phyloP scores from a whole-genome alignment of 2,888 invertebrate genomes.

The Incurvaria masculella region DNA sequence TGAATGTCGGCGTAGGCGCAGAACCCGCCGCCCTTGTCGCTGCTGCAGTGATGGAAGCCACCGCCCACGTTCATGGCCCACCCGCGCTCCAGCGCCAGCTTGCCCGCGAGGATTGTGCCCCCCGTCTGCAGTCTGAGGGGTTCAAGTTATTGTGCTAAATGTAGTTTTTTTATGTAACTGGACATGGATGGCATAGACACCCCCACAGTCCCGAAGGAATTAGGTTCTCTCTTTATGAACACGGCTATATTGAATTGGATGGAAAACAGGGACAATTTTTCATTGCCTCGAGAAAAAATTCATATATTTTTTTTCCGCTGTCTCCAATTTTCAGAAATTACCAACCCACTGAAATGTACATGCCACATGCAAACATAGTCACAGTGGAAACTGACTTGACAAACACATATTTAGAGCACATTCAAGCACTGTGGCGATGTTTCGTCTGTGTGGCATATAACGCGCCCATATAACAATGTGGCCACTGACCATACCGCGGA shows the following conservation, averaged over 20 bases:
- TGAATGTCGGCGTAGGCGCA: conserved; percentile 91
- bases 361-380: too few species aligned
- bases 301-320: background rate
- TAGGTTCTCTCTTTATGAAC: too few species aligned
- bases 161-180: too few species aligned
- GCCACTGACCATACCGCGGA: too few species aligned
- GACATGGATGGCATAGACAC: too few species aligned
- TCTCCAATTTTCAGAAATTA: too few species aligned
- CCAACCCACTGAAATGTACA: background rate
- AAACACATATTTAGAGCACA: too few species aligned
- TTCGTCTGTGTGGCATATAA: too few species aligned
- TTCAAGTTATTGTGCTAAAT: conserved; percentile 8
- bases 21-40: conserved; percentile 76
- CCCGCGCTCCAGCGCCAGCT: conserved; percentile 75
- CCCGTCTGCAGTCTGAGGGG: conserved; percentile 73
- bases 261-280: too few species aligned
- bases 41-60: conserved; percentile 88
- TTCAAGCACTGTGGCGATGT: too few species aligned
- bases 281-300: background rate
- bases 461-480: background rate
- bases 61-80: conserved; percentile 92
- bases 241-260: too few species aligned
- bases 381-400: too few species aligned
- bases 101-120: conserved; percentile 79
- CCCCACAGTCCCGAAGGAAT: background rate